A percentile compares a stretch with the other conserved stretches of the same genome.
Evolutionary conservation across 2,797 vertebrate genomes (phyloP).

Genomic region (Hypotaenidia okinawae): DNA sequence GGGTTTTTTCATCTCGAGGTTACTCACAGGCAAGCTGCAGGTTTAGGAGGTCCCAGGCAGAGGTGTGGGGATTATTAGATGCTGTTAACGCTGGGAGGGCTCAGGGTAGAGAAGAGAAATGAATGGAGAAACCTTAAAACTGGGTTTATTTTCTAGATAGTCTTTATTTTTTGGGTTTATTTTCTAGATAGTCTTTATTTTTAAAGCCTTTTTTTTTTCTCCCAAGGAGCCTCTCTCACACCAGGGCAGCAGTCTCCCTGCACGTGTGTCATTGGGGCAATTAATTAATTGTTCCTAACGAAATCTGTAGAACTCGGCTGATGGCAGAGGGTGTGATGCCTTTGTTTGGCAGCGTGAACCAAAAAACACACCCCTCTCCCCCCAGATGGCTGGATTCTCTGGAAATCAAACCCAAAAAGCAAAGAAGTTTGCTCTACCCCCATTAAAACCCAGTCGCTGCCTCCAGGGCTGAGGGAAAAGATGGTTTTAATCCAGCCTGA

Average conservation of each 20-base stretch:
- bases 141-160: too few relatives aligned
- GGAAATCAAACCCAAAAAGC: neutral
- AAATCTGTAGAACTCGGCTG: neutral
- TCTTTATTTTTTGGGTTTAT: too few relatives aligned
- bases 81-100: neutral
- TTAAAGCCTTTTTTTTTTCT: neutral
- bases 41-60: neutral
- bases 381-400: neutral
- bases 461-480: neutral
- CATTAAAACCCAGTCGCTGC: neutral
- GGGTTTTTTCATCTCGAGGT: neutral
- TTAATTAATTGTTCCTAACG: neutral
- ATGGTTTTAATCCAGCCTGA: neutral
- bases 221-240: neutral
- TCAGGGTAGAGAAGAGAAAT: neutral
- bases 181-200: too few relatives aligned
- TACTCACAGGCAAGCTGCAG: fast-evolving
- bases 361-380: neutral
- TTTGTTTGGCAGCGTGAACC: neutral
- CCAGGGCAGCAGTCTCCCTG: fast-evolving
- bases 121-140: neutral
- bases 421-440: neutral
- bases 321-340: fast-evolving
- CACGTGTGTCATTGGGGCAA: fast-evolving
- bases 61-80: neutral